These are phyloP conservation scores for Drosophila stalkeri DNA, from an alignment of 2,888 invertebrate species.

Conservation along the genomic window DNA sequence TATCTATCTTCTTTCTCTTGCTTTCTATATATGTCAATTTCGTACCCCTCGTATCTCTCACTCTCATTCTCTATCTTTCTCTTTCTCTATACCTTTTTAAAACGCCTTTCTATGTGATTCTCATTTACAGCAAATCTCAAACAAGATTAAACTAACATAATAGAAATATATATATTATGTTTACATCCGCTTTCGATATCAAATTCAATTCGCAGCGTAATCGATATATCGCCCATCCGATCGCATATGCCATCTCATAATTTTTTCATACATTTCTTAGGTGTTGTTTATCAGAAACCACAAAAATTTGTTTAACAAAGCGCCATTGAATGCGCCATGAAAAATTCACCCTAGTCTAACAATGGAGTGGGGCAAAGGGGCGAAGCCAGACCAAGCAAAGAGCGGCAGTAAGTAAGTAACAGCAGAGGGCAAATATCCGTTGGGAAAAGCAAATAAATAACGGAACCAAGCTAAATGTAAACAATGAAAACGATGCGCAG, in stretches of 20 bases:
- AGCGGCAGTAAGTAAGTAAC: conserved; percentile 15
- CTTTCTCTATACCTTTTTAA: not conserved
- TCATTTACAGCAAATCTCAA: not conserved
- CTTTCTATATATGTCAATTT: too few species aligned
- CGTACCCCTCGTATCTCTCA: not conserved
- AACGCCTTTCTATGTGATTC: not conserved
- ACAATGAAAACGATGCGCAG: conserved; percentile 57
- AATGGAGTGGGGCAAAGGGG: conserved; percentile 7
- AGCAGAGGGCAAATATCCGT: conserved; percentile 51
- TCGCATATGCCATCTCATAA: not conserved
- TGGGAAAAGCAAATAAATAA: conserved; percentile 65
- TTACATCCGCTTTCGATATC: not conserved
- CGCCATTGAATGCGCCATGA: conserved; percentile 69
- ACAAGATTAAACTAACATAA: not conserved
- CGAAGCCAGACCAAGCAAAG: conserved; percentile 23
- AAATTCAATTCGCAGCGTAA: not conserved
- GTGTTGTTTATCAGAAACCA: conserved; percentile 33
- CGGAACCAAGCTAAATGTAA: conserved; percentile 55
- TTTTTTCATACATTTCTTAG: not conserved
- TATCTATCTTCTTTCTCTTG: too few species aligned
- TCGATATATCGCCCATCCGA: not conserved
- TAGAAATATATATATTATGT: not conserved
- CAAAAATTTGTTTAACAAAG: conserved; percentile 69
- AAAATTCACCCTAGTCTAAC: conserved; percentile 45
- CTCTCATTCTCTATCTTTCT: not conserved